Evolutionary conservation across 2,888 invertebrate genomes (phyloP).

Genomic region (Cheilosia urbana): DNA sequence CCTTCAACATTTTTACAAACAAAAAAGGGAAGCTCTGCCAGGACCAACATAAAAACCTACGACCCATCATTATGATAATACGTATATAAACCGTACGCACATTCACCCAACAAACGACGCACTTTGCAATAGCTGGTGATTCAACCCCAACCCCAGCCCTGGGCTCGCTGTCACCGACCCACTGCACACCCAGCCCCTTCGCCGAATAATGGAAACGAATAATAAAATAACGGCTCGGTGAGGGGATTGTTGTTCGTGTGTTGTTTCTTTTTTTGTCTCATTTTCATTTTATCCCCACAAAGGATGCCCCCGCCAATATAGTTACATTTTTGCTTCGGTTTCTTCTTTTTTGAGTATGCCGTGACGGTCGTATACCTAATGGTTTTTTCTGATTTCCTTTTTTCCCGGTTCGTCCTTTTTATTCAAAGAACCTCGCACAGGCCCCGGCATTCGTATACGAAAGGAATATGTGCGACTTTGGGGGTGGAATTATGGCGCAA

Average conservation of each 20-base stretch:
- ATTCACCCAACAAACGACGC: slow-evolving; percentile 61
- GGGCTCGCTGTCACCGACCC: slow-evolving; percentile 48
- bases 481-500: slow-evolving; percentile 24
- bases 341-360: slow-evolving; percentile 21
- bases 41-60: slow-evolving; percentile 67
- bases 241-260: slow-evolving; percentile 1
- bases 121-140: slow-evolving; percentile 69
- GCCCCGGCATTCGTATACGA: background rate
- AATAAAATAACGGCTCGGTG: slow-evolving; percentile 64
- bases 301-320: slow-evolving; percentile 28
- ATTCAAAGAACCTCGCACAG: slow-evolving; percentile 13
- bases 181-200: slow-evolving; percentile 16
- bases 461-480: background rate
- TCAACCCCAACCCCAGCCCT: slow-evolving; percentile 29
- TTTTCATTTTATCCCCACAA: slow-evolving; percentile 33
- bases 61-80: slow-evolving; percentile 74
- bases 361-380: slow-evolving; percentile 30
- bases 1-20: slow-evolving; percentile 41
- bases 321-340: slow-evolving; percentile 18
- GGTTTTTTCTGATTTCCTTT: slow-evolving; percentile 52
- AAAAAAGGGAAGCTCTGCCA: slow-evolving; percentile 33
- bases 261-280: slow-evolving; percentile 6
- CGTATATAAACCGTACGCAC: slow-evolving; percentile 67
- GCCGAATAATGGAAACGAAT: slow-evolving; percentile 71
- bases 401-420: slow-evolving; percentile 51